Evolutionary conservation across 2,888 invertebrate genomes (phyloP).

Genomic region (Brassicogethes aeneus): DNA sequence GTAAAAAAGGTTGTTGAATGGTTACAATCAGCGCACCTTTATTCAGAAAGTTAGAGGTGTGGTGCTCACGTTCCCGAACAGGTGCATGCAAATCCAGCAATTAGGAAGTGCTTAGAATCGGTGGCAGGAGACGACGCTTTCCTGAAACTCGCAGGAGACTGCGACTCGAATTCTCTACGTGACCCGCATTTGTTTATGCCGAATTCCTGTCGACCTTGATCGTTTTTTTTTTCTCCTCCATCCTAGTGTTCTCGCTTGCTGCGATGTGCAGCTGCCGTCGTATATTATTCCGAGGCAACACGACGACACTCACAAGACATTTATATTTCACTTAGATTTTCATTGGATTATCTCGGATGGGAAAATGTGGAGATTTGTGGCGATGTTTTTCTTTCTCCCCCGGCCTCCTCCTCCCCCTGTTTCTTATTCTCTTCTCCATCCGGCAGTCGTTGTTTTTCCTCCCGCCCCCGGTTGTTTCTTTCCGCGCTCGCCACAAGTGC

Average conservation of each 20-base stretch:
- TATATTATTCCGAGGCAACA: neutral
- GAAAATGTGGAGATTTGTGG: constrained; percentile 30
- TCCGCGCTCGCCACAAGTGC: neutral
- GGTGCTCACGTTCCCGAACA: too few relatives aligned
- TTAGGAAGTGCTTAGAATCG: neutral
- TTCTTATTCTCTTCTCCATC: constrained; percentile 9
- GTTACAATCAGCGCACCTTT: too few relatives aligned
- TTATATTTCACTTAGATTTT: constrained; percentile 32
- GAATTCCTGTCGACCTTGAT: constrained; percentile 1
- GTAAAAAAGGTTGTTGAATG: too few relatives aligned
- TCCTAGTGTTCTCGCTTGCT: neutral
- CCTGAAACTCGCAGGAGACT: too few relatives aligned
- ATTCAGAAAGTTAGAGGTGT: too few relatives aligned
- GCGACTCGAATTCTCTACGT: constrained; percentile 14
- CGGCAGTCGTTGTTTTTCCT: neutral
- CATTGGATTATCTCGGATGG: constrained; percentile 30
- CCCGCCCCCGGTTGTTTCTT: too few relatives aligned
- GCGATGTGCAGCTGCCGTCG: neutral
- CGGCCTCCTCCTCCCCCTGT: neutral
- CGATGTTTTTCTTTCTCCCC: constrained; percentile 19
- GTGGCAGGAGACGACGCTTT: neutral
- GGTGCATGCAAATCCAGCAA: neutral
- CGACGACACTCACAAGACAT: constrained; percentile 27
- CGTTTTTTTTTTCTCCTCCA: neutral
- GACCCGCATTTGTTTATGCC: constrained; percentile 7